These are phyloP conservation scores for Odontamblyopus rebecca DNA, from an alignment of 2,797 vertebrate genomes.

Conservation along the genomic window DNA sequence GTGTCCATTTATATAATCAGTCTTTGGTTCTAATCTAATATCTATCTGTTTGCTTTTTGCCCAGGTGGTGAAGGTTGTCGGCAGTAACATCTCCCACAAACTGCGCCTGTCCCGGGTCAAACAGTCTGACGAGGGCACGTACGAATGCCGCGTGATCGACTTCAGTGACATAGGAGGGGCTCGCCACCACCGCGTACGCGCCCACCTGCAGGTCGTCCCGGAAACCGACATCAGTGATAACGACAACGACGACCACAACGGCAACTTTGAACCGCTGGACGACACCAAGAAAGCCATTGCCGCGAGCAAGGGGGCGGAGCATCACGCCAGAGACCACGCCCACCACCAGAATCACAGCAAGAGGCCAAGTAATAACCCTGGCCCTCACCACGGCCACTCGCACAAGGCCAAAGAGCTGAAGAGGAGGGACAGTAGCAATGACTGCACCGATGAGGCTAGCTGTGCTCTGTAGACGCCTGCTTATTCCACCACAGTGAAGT, in stretches of 20 bases:
- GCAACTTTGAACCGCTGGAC: slow-evolving; percentile 67
- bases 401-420: slow-evolving; percentile 85
- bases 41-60: neutral
- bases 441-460: slow-evolving; percentile 80
- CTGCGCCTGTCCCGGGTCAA: slow-evolving; percentile 90
- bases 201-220: slow-evolving; percentile 68
- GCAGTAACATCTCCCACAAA: slow-evolving; percentile 95
- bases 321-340: slow-evolving; percentile 47
- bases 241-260: slow-evolving; percentile 9
- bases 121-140: slow-evolving; percentile 85
- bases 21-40: neutral
- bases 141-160: slow-evolving; percentile 89
- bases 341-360: slow-evolving; percentile 60
- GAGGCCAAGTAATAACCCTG: slow-evolving; percentile 24
- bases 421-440: slow-evolving; percentile 81
- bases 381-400: slow-evolving; percentile 33
- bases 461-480: slow-evolving; percentile 80
- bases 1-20: too few species aligned
- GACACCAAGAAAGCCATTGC: slow-evolving; percentile 49
- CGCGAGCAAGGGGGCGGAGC: slow-evolving; percentile 16
- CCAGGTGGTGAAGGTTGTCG: slow-evolving; percentile 92
- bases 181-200: slow-evolving; percentile 86
- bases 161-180: slow-evolving; percentile 84
- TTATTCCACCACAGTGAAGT: slow-evolving; percentile 32
- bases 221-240: slow-evolving; percentile 43